Evolutionary conservation across 1,140 invertebrate species (phyloP).

Genomic region (Pararge aegeria): DNA sequence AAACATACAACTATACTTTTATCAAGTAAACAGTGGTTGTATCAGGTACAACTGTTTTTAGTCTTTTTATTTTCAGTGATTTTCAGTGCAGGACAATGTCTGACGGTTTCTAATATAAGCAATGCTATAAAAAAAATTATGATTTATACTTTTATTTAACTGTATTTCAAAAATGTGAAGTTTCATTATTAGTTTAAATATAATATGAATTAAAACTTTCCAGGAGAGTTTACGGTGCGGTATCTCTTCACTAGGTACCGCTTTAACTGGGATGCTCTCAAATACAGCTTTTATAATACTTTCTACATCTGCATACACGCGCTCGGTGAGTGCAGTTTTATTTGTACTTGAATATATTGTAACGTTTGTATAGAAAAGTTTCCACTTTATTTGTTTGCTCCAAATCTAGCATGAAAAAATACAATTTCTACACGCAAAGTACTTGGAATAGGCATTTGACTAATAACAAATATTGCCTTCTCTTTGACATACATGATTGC

Average conservation of each 20-base stretch:
- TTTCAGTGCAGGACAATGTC: too few species aligned
- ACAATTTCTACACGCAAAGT: too few species aligned
- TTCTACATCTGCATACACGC: slow-evolving; percentile 58
- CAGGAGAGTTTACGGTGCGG: slow-evolving; percentile 80
- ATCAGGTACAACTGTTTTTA: too few species aligned
- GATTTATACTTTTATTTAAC: too few species aligned
- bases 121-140: too few species aligned
- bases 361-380: slow-evolving; percentile 13
- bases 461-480: too few species aligned
- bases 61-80: too few species aligned
- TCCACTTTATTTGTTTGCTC: slow-evolving; percentile 3
- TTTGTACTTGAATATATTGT: slow-evolving; percentile 16
- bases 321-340: slow-evolving; percentile 47
- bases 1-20: too few species aligned
- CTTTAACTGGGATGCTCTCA: slow-evolving; percentile 88
- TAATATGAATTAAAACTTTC: slow-evolving; percentile 18
- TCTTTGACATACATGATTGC: too few species aligned
- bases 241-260: slow-evolving; percentile 85
- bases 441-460: too few species aligned
- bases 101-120: too few species aligned
- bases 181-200: not conserved
- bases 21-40: too few species aligned
- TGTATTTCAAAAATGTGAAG: not conserved
- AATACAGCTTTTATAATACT: slow-evolving; percentile 81
- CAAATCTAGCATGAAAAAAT: not conserved